Evolutionary conservation across 1,140 invertebrate species (phyloP).

Genomic region (Drosophila parvula): DNA sequence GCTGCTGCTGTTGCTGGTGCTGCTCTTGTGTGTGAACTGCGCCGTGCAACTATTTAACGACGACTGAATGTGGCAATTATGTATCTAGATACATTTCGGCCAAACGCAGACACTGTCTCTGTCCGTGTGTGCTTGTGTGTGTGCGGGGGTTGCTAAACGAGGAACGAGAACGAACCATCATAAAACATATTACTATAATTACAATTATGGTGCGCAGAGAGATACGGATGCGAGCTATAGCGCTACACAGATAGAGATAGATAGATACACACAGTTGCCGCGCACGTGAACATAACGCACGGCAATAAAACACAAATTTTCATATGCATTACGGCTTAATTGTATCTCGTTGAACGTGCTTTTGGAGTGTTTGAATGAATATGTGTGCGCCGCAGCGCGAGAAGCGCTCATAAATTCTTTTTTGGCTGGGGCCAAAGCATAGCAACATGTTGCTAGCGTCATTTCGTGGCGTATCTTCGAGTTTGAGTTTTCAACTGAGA

Average conservation of each 20-base stretch:
- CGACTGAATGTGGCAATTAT: slow-evolving; percentile 84
- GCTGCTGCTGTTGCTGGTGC: slow-evolving; percentile 38
- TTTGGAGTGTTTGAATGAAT: slow-evolving; percentile 7
- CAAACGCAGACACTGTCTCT: slow-evolving; percentile 65
- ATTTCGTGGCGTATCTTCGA: slow-evolving; percentile 31
- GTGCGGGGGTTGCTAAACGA: slow-evolving; percentile 77
- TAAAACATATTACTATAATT: slow-evolving; percentile 83
- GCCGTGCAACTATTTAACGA: slow-evolving; percentile 84
- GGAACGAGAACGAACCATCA: slow-evolving; percentile 73
- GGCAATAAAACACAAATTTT: slow-evolving; percentile 77
- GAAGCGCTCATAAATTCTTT: slow-evolving; percentile 68
- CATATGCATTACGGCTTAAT: slow-evolving; percentile 79
- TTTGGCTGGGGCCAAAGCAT: slow-evolving; percentile 17
- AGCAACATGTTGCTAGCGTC: slow-evolving; percentile 55
- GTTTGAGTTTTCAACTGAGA: slow-evolving; percentile 17
- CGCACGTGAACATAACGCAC: slow-evolving; percentile 74
- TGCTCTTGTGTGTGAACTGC: slow-evolving; percentile 68
- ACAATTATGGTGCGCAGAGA: slow-evolving; percentile 75
- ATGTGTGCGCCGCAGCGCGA: slow-evolving; percentile 24
- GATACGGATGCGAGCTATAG: slow-evolving; percentile 22
- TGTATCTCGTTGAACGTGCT: slow-evolving; percentile 56
- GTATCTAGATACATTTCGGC: slow-evolving; percentile 84
- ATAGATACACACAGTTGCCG: slow-evolving; percentile 65
- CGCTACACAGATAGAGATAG: slow-evolving; percentile 24
- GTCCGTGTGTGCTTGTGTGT: slow-evolving; percentile 12